Conservation (phyloP, 2,797 vertebrate species). For the Trachops cirrhosus region DNA sequence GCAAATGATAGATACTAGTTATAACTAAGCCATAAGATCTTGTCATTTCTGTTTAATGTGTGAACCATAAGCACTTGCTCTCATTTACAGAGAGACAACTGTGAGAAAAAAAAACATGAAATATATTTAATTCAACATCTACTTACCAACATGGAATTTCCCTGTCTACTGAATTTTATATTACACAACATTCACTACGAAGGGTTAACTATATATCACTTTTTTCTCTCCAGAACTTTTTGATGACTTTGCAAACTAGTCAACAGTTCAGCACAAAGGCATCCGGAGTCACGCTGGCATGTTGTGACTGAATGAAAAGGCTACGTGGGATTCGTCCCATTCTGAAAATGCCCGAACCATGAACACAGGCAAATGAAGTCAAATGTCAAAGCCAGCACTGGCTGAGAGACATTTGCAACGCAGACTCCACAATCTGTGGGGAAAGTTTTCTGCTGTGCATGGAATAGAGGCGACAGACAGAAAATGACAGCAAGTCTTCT, state of each 20-base stretch:
- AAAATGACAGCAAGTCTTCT: constrained; percentile 71
- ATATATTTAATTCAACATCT: not conserved
- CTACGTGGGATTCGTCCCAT: not conserved
- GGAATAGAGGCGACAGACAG: not conserved
- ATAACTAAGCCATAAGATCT: not conserved
- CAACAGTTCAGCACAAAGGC: constrained; percentile 52
- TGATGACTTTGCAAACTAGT: constrained; percentile 52
- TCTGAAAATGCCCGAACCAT: constrained; percentile 48
- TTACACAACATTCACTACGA: not conserved
- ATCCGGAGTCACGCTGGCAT: constrained; percentile 43
- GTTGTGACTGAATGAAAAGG: constrained; percentile 50
- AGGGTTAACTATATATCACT: not conserved
- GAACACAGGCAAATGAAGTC: constrained; percentile 9
- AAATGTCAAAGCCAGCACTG: not conserved
- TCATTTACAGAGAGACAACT: not conserved
- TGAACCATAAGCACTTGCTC: not conserved
- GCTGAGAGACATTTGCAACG: not conserved
- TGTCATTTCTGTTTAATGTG: constrained; percentile 18
- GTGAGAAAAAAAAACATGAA: not conserved
- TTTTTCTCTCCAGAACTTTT: constrained; percentile 36
- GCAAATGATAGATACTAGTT: not conserved
- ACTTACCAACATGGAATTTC: not conserved
- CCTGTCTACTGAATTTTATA: not conserved
- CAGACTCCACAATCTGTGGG: not conserved
- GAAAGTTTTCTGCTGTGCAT: not conserved